phyloP scores from a whole-genome alignment of 64 coral and sea anemone genomes.

The Dendrophyllia cribrosa region DNA sequence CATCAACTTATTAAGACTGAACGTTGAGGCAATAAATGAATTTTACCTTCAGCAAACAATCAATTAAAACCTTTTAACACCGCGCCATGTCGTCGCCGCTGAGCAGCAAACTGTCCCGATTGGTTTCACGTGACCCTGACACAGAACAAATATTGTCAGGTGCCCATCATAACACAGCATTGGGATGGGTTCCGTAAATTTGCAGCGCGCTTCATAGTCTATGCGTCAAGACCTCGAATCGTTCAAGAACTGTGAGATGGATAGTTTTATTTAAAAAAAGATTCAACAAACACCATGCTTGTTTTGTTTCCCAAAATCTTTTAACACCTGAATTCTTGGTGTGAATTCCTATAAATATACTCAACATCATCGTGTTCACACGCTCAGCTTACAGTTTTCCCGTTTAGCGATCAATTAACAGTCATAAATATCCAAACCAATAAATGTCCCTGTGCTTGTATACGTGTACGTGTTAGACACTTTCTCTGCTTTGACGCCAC shows the following conservation, averaged over 20 bases:
- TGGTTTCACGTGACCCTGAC: constrained; percentile 44
- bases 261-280: too few species aligned
- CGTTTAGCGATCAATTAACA: neutral
- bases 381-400: neutral
- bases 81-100: constrained; percentile 94
- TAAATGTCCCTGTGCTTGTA: neutral
- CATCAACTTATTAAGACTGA: constrained; percentile 57
- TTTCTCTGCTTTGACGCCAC: neutral
- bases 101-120: constrained; percentile 33
- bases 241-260: neutral
- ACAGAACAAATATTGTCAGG: constrained; percentile 75
- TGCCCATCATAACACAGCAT: constrained; percentile 59
- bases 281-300: neutral
- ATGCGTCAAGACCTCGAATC: neutral
- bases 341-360: neutral
- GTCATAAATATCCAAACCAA: neutral
- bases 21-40: constrained; percentile 90
- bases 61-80: constrained; percentile 99
- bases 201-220: neutral
- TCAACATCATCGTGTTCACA: neutral
- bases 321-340: neutral
- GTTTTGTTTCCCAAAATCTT: neutral
- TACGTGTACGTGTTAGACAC: neutral
- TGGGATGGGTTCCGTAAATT: constrained; percentile 19
- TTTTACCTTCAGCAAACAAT: constrained; percentile 94